phyloP scores from a whole-genome alignment of 2,888 invertebrate species.

The Ophion ellenae region DNA sequence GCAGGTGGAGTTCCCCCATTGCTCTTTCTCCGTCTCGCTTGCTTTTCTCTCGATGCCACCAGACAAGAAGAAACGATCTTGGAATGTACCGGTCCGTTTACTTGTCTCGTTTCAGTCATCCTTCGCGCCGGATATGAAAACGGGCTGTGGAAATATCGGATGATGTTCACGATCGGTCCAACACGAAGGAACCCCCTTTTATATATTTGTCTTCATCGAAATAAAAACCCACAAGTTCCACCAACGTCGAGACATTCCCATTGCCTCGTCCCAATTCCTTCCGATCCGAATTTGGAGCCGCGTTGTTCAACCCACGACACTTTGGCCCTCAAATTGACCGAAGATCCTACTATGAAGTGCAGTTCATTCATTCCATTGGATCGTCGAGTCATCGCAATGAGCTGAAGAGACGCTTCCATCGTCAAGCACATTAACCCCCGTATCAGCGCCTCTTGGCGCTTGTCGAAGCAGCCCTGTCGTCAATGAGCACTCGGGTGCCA shows the following conservation, averaged over 20 bases:
- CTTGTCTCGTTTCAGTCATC: constrained; percentile 43
- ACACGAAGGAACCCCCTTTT: background rate
- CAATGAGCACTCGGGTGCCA: background rate
- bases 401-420: background rate
- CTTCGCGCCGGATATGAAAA: constrained; percentile 12
- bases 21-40: background rate
- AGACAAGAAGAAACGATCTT: constrained; percentile 26
- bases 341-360: background rate
- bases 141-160: constrained; percentile 31
- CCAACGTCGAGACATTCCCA: background rate
- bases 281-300: background rate
- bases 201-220: constrained; percentile 4
- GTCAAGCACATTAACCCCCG: background rate
- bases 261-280: background rate
- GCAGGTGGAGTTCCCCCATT: constrained; percentile 39
- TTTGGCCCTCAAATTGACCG: background rate
- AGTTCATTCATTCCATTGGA: background rate
- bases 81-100: constrained; percentile 32
- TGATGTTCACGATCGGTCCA: constrained; percentile 23
- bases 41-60: constrained; percentile 16
- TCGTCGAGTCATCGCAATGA: background rate
- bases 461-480: background rate
- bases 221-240: background rate
- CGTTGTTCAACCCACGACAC: background rate
- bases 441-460: too few relatives aligned